phyloP scores from a whole-genome alignment of 2,888 invertebrate genomes.

The Pedicia rivosa region DNA sequence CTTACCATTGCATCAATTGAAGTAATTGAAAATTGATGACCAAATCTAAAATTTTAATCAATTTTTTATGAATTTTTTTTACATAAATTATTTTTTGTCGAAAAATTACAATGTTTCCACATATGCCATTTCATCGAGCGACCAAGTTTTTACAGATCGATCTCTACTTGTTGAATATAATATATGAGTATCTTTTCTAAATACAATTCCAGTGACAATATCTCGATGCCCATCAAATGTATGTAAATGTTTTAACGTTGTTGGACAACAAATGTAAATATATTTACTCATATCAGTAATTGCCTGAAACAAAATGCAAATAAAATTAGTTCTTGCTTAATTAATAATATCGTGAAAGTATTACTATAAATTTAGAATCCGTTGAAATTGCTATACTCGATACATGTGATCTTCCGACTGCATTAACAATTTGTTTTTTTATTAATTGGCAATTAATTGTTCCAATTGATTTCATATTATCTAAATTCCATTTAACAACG shows the following conservation, averaged over 20 bases:
- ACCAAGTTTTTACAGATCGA: constrained; percentile 85
- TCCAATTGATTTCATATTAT: constrained; percentile 43
- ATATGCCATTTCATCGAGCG: constrained; percentile 88
- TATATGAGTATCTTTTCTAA: constrained; percentile 71
- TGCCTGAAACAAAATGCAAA: constrained; percentile 31
- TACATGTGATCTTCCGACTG: constrained; percentile 32
- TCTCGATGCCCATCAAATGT: constrained; percentile 68
- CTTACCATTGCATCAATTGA: constrained; percentile 74
- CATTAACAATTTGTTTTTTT: constrained; percentile 24
- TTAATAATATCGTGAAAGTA: constrained; percentile 27
- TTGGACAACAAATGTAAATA: constrained; percentile 73
- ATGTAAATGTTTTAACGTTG: constrained; percentile 56
- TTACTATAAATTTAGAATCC: constrained; percentile 67
- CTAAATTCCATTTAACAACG: constrained; percentile 69
- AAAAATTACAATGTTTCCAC: constrained; percentile 65
- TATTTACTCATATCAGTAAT: constrained; percentile 49
- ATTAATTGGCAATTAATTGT: constrained; percentile 29
- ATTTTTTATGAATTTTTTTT: too few relatives aligned
- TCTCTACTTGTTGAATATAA: constrained; percentile 68
- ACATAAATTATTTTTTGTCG: neutral
- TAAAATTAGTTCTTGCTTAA: constrained; percentile 7
- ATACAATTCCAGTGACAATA: constrained; percentile 57
- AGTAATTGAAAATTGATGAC: constrained; percentile 77
- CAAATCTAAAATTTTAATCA: constrained; percentile 38
- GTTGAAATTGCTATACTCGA: constrained; percentile 54